Percentiles rank a stretch among this genome's conserved stretches.
These are phyloP conservation scores for Podargus strigoides DNA, from an alignment of 2,797 vertebrate species.

Conservation along the genomic window DNA sequence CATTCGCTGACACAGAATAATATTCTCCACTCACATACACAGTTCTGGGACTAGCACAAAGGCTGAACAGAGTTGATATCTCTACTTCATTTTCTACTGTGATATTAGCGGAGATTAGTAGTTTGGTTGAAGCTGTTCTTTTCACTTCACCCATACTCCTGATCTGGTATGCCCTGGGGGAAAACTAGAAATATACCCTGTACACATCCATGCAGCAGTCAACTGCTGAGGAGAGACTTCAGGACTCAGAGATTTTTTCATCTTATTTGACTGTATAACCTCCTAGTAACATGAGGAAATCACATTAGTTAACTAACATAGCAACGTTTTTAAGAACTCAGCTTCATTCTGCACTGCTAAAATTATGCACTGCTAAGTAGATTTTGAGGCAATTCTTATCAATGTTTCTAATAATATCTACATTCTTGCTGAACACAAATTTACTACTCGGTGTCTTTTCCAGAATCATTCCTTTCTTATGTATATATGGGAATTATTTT, in stretches of 20 bases:
- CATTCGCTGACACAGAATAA: neutral
- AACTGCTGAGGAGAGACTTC: neutral
- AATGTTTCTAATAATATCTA: neutral
- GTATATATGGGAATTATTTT: constrained; percentile 14
- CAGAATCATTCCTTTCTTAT: neutral
- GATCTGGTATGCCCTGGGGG: neutral
- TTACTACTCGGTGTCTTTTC: neutral
- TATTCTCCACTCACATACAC: neutral
- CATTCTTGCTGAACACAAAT: constrained; percentile 7
- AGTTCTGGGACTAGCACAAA: neutral
- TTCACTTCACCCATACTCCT: neutral
- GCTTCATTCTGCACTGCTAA: constrained; percentile 33
- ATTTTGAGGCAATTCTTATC: constrained; percentile 23
- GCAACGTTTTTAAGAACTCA: neutral
- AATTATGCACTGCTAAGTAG: constrained; percentile 47
- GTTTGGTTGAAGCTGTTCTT: neutral
- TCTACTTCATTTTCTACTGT: neutral
- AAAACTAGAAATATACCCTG: neutral
- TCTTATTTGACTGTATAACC: neutral
- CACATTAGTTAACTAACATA: constrained; percentile 12
- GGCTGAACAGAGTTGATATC: neutral
- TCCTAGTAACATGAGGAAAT: constrained; percentile 2
- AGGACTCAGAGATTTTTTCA: neutral
- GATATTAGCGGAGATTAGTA: no score
- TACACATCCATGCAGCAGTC: neutral